These are phyloP conservation scores for Carassius gibelio DNA, from an alignment of 2,113 vertebrate species.

Conservation along the genomic window DNA sequence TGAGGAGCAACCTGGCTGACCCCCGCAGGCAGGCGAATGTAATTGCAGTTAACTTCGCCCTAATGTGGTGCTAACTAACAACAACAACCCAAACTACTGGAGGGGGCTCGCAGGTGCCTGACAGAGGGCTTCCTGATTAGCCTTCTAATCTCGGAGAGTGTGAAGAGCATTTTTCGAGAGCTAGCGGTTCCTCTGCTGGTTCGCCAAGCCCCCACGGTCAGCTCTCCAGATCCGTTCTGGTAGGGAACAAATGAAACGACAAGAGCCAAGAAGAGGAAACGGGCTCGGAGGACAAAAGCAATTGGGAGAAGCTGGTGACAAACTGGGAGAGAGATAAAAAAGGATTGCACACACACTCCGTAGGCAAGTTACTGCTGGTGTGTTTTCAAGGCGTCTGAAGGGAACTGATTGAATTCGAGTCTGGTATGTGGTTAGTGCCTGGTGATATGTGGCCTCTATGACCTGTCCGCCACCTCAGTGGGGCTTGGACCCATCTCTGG, in stretches of 20 bases:
- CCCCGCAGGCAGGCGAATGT: slow-evolving; percentile 31
- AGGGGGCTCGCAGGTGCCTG: slow-evolving; percentile 34
- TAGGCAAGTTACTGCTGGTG: background rate
- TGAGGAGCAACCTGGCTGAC: slow-evolving; percentile 42
- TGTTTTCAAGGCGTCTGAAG: slow-evolving; percentile 2
- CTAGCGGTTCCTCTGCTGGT: slow-evolving; percentile 17
- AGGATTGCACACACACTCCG: background rate
- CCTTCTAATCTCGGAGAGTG: slow-evolving; percentile 29
- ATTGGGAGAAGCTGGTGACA: background rate
- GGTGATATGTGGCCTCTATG: slow-evolving; percentile 27
- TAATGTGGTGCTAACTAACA: slow-evolving; percentile 49
- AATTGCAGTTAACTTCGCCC: slow-evolving; percentile 53
- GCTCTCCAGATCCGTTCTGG: slow-evolving; percentile 24
- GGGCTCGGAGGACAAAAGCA: slow-evolving; percentile 3
- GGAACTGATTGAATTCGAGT: background rate
- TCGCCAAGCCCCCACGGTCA: slow-evolving; percentile 13
- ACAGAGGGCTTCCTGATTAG: slow-evolving; percentile 47
- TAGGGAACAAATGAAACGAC: background rate
- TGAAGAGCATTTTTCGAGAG: slow-evolving; percentile 15
- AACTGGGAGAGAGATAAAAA: background rate
- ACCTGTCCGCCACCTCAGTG: slow-evolving; percentile 20
- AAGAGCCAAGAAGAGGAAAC: slow-evolving; percentile 17
- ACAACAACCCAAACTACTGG: slow-evolving; percentile 39
- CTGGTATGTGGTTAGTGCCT: background rate
- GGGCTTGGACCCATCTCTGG: background rate